phyloP scores from a whole-genome alignment of 2,888 invertebrate species.

The Spodoptera picta region DNA sequence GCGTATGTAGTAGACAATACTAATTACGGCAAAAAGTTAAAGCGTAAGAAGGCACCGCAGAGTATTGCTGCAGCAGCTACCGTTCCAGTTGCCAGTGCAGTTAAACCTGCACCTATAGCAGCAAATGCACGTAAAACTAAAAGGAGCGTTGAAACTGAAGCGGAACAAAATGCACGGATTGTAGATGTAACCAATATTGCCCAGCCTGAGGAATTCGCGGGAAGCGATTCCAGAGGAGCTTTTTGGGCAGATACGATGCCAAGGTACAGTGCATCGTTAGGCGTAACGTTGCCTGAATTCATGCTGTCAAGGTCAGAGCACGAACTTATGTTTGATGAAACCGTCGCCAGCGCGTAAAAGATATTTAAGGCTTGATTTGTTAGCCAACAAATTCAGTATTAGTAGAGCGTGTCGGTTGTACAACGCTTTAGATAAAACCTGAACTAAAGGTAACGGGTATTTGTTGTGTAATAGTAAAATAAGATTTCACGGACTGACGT shows the following conservation, averaged over 20 bases:
- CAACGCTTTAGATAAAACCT: constrained; percentile 77
- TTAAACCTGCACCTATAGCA: constrained; percentile 53
- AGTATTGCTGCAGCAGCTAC: constrained; percentile 66
- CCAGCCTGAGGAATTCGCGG: constrained; percentile 86
- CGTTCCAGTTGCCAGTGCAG: constrained; percentile 63
- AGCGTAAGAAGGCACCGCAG: constrained; percentile 79
- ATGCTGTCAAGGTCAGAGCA: constrained; percentile 91
- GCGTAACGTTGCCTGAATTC: constrained; percentile 90
- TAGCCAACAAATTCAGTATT: constrained; percentile 76
- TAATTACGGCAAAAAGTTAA: constrained; percentile 79
- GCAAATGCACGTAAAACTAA: constrained; percentile 67
- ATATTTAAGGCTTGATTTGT: constrained; percentile 66
- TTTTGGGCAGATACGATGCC: constrained; percentile 91
- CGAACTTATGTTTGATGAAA: constrained; percentile 91
- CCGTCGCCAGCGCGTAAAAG: constrained; percentile 81
- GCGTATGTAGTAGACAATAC: constrained; percentile 78
- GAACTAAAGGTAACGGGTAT: constrained; percentile 74
- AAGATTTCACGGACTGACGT: constrained; percentile 78
- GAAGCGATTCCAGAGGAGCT: constrained; percentile 88
- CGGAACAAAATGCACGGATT: constrained; percentile 72
- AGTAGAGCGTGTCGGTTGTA: constrained; percentile 85
- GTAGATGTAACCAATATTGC: constrained; percentile 79
- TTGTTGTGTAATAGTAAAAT: constrained; percentile 78
- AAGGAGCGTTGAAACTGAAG: constrained; percentile 75
- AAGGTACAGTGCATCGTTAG: constrained; percentile 90